phyloP scores from a whole-genome alignment of 2,113 vertebrate genomes.

The Fregata magnificens region DNA sequence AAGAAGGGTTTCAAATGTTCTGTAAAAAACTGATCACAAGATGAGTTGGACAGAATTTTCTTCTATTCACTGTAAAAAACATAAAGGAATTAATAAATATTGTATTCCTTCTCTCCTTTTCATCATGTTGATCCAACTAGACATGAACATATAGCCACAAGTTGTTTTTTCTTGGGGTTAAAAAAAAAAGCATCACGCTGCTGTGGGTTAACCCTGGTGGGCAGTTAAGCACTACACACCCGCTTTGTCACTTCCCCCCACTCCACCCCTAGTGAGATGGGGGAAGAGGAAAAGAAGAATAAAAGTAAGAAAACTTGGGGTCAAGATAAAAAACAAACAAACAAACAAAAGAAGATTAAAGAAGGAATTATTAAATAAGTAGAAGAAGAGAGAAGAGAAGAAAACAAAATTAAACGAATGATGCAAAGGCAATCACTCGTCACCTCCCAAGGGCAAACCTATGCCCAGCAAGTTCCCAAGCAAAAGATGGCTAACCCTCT shows the following conservation, averaged over 20 bases:
- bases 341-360: not conserved
- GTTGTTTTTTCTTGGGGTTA: not conserved
- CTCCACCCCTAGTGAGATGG: not conserved
- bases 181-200: not conserved
- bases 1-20: not conserved
- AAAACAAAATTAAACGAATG: not conserved
- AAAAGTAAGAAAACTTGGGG: not conserved
- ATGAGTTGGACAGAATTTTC: not conserved
- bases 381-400: not conserved
- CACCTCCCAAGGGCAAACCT: not conserved
- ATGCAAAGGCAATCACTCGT: not conserved
- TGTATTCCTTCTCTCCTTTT: not conserved
- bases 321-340: not conserved
- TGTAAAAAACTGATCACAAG: not conserved
- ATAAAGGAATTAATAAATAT: not conserved
- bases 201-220: not conserved
- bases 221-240: not conserved
- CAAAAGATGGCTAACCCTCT: not conserved
- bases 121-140: not conserved
- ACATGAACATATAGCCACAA: not conserved
- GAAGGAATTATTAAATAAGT: not conserved
- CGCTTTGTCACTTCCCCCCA: fast-evolving
- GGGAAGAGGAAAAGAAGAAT: not conserved
- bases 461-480: not conserved
- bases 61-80: not conserved